Evolutionary conservation across 2,113 vertebrate species (phyloP), one percentile per base, ranked within the genome.

Genomic region (Calyptommatus sinebrachiatus): DNA sequence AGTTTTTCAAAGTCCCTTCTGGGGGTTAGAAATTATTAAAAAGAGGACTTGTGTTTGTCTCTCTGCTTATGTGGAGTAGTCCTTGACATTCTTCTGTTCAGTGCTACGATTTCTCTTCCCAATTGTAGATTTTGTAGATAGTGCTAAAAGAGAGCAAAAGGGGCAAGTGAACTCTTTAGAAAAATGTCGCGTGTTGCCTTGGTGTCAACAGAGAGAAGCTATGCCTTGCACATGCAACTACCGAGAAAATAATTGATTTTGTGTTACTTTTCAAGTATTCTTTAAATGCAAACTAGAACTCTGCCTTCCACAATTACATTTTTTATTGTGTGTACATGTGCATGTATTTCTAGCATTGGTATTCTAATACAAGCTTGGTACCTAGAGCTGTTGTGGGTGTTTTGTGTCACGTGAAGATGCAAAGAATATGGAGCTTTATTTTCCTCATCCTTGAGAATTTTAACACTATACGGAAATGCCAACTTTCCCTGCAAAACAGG

Each of bases 361-460:
- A 29, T 5, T 11, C 7, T 78, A 86, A 73, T 68, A 79, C 8
- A 85, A 66, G 14, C 61, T 60, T 57, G 24, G 41, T 28, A 6
- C 84, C 61, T 77, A 45, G 6, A 22, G 81, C 18, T 65, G n/a
- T 7, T 1, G 53, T 20, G 68, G 65, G 73, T 24, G 66, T 82
- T 89, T 80, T 87, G 66, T 85, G 75, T 46, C 24, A 29, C 0
- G 83, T 78, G 24, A 35, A 68, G 2, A 7, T 76, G 28, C 2
- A 53, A 80, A 77, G 66, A 21, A 80, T 12, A 1, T 21, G 0
- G 5, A 76, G 1, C 11, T 74, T 84, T 83, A 83, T 84, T 88
- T 83, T 88, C 31, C 57, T 73, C 83, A 66, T 75, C 66, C 84
- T 75, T 88, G 24, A 86, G 31, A 65, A 68, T 85, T 73, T 31